Conservation (phyloP, 1,140 invertebrate genomes). For the Drosophila ironensis region DNA sequence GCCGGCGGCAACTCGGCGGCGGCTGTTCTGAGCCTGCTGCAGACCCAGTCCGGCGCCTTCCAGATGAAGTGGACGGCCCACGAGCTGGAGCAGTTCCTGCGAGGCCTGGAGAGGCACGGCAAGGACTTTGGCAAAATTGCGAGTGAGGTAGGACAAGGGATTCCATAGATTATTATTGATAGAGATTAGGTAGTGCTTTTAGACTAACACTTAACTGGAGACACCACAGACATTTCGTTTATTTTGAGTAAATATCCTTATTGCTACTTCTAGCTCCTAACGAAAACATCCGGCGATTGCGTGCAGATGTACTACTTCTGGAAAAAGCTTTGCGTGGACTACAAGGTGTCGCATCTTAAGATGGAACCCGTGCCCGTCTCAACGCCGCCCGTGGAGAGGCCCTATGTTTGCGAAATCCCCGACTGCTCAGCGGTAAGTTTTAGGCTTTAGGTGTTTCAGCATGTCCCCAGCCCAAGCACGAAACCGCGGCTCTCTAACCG, state of each 20-base stretch:
- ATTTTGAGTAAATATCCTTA: no score
- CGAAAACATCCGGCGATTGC: slow-evolving; percentile 96
- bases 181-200: no score
- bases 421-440: slow-evolving; percentile 87
- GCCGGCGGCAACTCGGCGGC: slow-evolving; percentile 94
- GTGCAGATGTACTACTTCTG: slow-evolving; percentile 99
- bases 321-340: slow-evolving; percentile 96
- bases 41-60: slow-evolving; percentile 88
- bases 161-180: no score
- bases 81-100: slow-evolving; percentile 94
- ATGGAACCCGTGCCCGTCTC: slow-evolving; percentile 55
- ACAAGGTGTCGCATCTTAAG: slow-evolving; percentile 82
- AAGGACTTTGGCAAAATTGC: slow-evolving; percentile 97
- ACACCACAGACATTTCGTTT: no score
- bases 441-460: not conserved
- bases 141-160: slow-evolving; percentile 86
- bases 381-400: slow-evolving; percentile 72
- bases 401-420: slow-evolving; percentile 86
- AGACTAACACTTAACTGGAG: no score
- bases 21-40: slow-evolving; percentile 91
- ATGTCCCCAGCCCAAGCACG: slow-evolving; percentile 11
- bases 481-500: not conserved
- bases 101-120: slow-evolving; percentile 93
- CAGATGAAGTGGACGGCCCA: slow-evolving; percentile 92
- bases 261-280: slow-evolving; percentile 87